Base-by-base conservation (phyloP, 2,888 invertebrate genomes). In the Eutolmus rufibarbis region DNA sequence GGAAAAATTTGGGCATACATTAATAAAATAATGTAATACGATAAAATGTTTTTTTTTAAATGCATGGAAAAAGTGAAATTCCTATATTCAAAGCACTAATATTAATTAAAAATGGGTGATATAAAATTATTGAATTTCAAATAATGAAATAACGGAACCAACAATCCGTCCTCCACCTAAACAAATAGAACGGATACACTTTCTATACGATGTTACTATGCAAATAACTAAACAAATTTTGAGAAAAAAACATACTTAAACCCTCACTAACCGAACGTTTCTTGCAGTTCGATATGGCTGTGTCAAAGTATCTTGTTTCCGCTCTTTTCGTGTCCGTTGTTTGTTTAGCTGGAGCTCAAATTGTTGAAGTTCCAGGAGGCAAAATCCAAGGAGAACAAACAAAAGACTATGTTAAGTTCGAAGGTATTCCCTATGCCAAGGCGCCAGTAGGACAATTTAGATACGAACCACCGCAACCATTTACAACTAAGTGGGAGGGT, bases 401-500 rank as follows among this genome's bases (percentile, higher is more conserved):
- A 19, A 90, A 89, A 0, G 90, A 91, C 0, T 95, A 93, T 89
- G 94, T 94, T 8, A 94, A 95, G 51, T 96, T 95, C 89, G 93
- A 94, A 89, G 95, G 96, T 0, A 93, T 96, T 78, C 96, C 96
- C 0, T 96, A 95, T 89, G 96, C 96, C 0, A 91, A 94, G 84
- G 94, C 95, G 16, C 96, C 96, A 0, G 90, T 95, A 12, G 95
- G 95, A 16, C 93, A 94, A 88, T 92, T 94, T 79, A 92, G 95
- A 89, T 95, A 95, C 90, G 93, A 94, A 91, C 90, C 91, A 76
- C 91, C 91, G 1, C 89, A 88, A 19, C 90, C 90, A 0, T 91
- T 89, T 51, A 51, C 19, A 0, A 82, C 87, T 2, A 88, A 88
- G 2, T 92, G 92, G 92, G n/a, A 28, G 1, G 90, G 89, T 0